Evolutionary conservation across 1,140 invertebrate genomes (phyloP), one percentile per base, ranked within the genome.

Genomic region (Drosophila jambulina): DNA sequence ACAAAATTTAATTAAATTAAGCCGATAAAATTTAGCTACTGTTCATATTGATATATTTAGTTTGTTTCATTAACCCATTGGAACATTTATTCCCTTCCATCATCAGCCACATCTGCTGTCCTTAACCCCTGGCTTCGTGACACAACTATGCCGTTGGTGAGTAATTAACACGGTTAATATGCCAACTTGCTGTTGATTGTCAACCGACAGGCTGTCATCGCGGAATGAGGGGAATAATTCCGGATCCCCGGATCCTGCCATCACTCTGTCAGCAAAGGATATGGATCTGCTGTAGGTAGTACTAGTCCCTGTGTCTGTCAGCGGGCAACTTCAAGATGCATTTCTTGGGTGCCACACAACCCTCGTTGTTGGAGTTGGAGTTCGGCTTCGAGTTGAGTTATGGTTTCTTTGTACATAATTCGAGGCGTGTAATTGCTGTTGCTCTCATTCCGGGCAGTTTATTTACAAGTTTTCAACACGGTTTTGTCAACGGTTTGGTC

Each of bases 381-480:
- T 34, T 13, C 0, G 4, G 13, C 10, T 21, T 42, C 58, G 42
- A 76, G 60, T 80, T 80, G 67, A 77, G 45, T 80, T 80, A 83
- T 80, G 63, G 75, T 29, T 48, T 10, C 23, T 27, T 48, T 60
- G 29, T 34, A 53, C 27, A 53, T 80, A 75, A 80, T 85, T 69
- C 69, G 51, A 45, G 40, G 53, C 81, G 58, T 80, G 81, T 84
- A 81, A 80, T 81, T 80, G 60, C 45, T 36, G 46, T 19, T 42
- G 51, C 45, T 65, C 59, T 32, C 80, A 78, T 82, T 78, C 43
- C 64, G 34, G n/a, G n/a, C 57, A 79, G 71, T 84, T 85, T 81
- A 85, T 87, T 82, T 87, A 82, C 71, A 80, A 64, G 71, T 72
- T 70, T 58, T 79, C 70, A 75, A 70, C 75, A 65, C 51, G 1